Evolutionary conservation across 2,888 invertebrate genomes (phyloP).

Genomic region (Cephus pulcher): DNA sequence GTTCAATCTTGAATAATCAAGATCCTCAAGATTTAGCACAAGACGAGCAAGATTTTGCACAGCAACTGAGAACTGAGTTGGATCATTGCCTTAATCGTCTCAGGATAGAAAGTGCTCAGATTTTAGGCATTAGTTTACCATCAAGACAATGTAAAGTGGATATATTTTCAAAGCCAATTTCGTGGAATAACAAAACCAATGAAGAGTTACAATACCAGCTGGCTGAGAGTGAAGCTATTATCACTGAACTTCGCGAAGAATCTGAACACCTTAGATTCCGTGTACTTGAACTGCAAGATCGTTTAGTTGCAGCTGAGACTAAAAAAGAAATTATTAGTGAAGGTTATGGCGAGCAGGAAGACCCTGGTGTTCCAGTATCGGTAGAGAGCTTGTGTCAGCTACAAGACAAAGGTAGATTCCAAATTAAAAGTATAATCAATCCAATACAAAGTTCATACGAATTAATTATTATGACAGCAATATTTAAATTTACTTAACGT

Average conservation of each 20-base stretch:
- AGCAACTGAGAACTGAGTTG: slow-evolving; percentile 75
- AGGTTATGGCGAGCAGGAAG: slow-evolving; percentile 68
- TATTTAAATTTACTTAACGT: neutral
- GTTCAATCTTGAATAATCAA: slow-evolving; percentile 68
- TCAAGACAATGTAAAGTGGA: slow-evolving; percentile 33
- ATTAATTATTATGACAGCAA: neutral
- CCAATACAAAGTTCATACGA: neutral
- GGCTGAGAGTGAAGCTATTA: slow-evolving; percentile 70
- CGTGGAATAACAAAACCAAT: slow-evolving; percentile 44
- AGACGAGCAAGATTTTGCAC: slow-evolving; percentile 67
- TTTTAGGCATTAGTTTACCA: slow-evolving; percentile 72
- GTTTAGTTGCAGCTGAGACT: slow-evolving; percentile 65
- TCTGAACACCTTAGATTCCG: slow-evolving; percentile 71
- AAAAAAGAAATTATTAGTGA: slow-evolving; percentile 69
- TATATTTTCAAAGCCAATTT: slow-evolving; percentile 39
- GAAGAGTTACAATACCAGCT: slow-evolving; percentile 69
- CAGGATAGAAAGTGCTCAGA: slow-evolving; percentile 76
- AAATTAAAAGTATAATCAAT: neutral
- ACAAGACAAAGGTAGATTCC: slow-evolving; percentile 58
- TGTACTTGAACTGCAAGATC: slow-evolving; percentile 70
- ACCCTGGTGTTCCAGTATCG: slow-evolving; percentile 42
- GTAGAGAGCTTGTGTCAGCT: slow-evolving; percentile 57
- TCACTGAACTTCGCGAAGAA: slow-evolving; percentile 66
- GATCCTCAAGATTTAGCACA: slow-evolving; percentile 72
- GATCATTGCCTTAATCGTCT: slow-evolving; percentile 76